phyloP scores from a whole-genome alignment of 2,888 invertebrate genomes.

The Cephus nigrinus region DNA sequence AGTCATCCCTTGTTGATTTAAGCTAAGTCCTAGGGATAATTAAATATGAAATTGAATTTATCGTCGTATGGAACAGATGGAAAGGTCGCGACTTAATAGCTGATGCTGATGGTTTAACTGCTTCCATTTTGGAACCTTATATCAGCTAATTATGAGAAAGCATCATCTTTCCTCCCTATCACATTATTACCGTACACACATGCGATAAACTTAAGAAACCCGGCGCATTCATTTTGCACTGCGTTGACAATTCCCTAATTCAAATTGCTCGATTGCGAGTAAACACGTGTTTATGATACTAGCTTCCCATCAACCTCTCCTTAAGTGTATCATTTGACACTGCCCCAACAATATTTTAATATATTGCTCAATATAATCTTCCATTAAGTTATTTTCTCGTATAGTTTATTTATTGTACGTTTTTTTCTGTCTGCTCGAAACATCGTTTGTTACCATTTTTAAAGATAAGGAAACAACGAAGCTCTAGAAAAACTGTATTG shows the following conservation, averaged over 20 bases:
- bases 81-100: neutral
- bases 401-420: neutral
- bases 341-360: neutral
- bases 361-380: slow-evolving; percentile 17
- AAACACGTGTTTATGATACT: neutral
- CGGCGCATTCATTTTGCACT: neutral
- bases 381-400: slow-evolving; percentile 4
- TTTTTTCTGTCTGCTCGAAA: neutral
- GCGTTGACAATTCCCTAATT: neutral
- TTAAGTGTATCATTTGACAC: neutral
- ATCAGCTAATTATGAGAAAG: neutral
- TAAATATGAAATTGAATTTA: slow-evolving; percentile 4
- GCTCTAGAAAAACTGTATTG: neutral
- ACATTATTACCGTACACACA: neutral
- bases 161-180: neutral
- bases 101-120: neutral
- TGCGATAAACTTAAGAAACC: neutral
- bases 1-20: slow-evolving; percentile 48
- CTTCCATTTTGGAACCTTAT: neutral
- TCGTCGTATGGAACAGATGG: neutral
- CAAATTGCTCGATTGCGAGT: neutral
- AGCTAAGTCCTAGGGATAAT: slow-evolving; percentile 38
- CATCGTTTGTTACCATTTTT: neutral
- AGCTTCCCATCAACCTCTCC: neutral
- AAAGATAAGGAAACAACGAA: neutral